These are phyloP conservation scores for Dryas iulia DNA, from an alignment of 1,140 invertebrate genomes.

Conservation along the genomic window DNA sequence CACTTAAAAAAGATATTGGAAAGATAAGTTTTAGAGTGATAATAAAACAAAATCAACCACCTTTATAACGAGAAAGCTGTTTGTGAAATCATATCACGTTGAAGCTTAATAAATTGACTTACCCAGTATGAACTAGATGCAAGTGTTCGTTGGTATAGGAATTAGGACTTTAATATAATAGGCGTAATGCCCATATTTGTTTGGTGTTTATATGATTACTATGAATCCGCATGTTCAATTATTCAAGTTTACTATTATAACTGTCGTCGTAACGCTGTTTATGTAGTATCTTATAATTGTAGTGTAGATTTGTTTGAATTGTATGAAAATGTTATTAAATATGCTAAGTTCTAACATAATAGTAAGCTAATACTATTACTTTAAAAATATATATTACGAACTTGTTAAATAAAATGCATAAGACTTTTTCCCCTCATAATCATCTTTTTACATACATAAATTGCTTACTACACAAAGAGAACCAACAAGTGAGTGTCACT, in stretches of 20 bases:
- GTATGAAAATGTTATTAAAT: background rate
- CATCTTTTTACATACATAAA: too few relatives aligned
- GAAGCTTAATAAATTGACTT: constrained; percentile 12
- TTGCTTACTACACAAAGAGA: too few relatives aligned
- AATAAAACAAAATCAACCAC: background rate
- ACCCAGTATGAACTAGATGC: constrained; percentile 1
- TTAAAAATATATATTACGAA: too few relatives aligned
- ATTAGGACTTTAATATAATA: background rate
- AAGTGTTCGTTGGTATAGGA: background rate
- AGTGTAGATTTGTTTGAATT: background rate
- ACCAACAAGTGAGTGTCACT: too few relatives aligned
- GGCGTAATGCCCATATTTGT: background rate
- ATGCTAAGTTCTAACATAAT: background rate
- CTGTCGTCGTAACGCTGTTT: background rate
- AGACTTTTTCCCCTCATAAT: too few relatives aligned
- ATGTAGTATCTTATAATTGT: constrained; percentile 4
- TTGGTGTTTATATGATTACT: background rate
- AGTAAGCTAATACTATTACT: background rate
- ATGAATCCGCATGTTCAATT: background rate
- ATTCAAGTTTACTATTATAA: background rate
- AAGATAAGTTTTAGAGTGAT: background rate
- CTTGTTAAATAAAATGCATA: too few relatives aligned
- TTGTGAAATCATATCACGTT: constrained; percentile 17
- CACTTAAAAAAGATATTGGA: background rate
- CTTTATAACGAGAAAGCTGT: constrained; percentile 31